phyloP scores from a whole-genome alignment of 2,888 invertebrate species.

The Empis stercorea region DNA sequence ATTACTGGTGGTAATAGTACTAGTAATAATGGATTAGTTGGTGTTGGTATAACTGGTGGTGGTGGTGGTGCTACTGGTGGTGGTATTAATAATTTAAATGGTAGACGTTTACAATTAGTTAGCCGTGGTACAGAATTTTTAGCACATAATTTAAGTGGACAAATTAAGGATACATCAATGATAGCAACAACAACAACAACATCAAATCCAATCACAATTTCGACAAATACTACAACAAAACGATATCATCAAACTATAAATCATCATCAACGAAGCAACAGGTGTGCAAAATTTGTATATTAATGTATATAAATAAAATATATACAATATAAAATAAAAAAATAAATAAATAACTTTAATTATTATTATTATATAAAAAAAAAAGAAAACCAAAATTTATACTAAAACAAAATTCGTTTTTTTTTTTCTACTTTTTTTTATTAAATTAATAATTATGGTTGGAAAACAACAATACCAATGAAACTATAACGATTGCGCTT shows the following conservation, averaged over 20 bases:
- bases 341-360: no score
- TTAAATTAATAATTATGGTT: no score
- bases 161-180: background rate
- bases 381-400: no score
- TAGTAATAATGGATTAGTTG: constrained; percentile 4
- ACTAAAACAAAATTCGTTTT: no score
- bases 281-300: background rate
- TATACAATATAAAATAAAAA: no score
- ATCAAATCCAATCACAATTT: background rate
- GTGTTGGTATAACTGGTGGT: constrained; percentile 1
- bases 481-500: no score
- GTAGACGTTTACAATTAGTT: constrained; percentile 12
- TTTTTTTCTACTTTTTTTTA: no score
- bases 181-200: constrained; percentile 3
- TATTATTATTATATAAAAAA: no score
- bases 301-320: no score
- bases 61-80: background rate
- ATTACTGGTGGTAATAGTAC: constrained; percentile 8
- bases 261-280: background rate
- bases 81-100: constrained; percentile 5
- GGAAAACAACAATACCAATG: no score
- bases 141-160: constrained; percentile 9
- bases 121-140: constrained; percentile 15
- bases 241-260: background rate
- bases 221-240: background rate